Percentiles rank a stretch among this genome's conserved stretches.
Conservation (phyloP, 2,888 invertebrate genomes). For the Diabrotica balteata region DNA sequence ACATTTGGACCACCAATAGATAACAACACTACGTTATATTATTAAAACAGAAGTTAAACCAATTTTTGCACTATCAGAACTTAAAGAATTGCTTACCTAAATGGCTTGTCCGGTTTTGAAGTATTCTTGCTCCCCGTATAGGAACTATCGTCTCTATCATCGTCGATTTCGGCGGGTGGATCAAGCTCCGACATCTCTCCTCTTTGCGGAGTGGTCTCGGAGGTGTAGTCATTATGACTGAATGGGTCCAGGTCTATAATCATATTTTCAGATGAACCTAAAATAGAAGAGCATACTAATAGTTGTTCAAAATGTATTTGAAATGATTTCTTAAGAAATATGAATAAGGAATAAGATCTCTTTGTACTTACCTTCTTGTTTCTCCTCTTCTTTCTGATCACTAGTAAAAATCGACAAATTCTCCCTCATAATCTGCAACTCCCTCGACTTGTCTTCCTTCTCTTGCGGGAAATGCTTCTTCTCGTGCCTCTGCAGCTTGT, state of each 20-base stretch:
- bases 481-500: conserved; percentile 73
- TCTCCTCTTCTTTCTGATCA: conserved; percentile 32
- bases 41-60: no score
- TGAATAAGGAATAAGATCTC: no score
- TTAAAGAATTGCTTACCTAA: conserved; percentile 7
- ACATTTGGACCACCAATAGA: no score
- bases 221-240: conserved; percentile 57
- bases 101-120: conserved; percentile 9
- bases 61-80: no score
- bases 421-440: conserved; percentile 53
- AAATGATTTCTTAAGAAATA: no score
- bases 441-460: conserved; percentile 53
- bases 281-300: background rate
- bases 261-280: conserved; percentile 61
- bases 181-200: conserved; percentile 43
- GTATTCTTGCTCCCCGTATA: background rate
- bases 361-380: conserved; percentile 37
- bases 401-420: conserved; percentile 47
- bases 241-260: conserved; percentile 70
- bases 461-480: conserved; percentile 65
- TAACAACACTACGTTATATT: no score
- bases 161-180: conserved; percentile 27
- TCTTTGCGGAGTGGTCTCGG: conserved; percentile 44
- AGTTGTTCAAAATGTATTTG: no score
- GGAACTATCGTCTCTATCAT: conserved; percentile 24